Evolutionary conservation across 2,113 vertebrate species (phyloP).

Genomic region (Candoia aspera): DNA sequence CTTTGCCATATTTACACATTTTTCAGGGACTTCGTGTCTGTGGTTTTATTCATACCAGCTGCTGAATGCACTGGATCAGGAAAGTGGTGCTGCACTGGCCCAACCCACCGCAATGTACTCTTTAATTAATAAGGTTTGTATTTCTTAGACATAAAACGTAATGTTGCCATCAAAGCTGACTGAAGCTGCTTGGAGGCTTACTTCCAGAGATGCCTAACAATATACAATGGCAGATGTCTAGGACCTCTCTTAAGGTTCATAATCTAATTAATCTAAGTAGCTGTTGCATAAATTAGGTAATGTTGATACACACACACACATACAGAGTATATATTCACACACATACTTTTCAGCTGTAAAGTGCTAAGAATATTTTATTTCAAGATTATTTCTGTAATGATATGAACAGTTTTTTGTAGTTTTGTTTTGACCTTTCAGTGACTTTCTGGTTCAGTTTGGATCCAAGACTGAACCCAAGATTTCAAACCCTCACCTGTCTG

Average conservation of each 20-base stretch:
- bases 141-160: neutral
- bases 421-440: neutral
- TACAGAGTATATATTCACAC: neutral
- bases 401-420: neutral
- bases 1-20: neutral
- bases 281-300: neutral
- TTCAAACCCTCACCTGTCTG: neutral
- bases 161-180: neutral
- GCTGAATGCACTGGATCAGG: neutral
- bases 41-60: neutral
- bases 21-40: neutral
- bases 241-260: neutral
- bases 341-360: neutral
- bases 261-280: neutral
- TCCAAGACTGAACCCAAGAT: neutral
- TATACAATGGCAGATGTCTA: neutral
- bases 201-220: neutral
- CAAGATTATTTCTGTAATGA: neutral
- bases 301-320: neutral
- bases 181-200: neutral
- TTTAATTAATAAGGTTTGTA: neutral
- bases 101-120: neutral
- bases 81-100: neutral
- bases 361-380: neutral
- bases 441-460: neutral